These are phyloP conservation scores for Heliconius hortense DNA, from an alignment of 2,888 invertebrate genomes.

Conservation along the genomic window DNA sequence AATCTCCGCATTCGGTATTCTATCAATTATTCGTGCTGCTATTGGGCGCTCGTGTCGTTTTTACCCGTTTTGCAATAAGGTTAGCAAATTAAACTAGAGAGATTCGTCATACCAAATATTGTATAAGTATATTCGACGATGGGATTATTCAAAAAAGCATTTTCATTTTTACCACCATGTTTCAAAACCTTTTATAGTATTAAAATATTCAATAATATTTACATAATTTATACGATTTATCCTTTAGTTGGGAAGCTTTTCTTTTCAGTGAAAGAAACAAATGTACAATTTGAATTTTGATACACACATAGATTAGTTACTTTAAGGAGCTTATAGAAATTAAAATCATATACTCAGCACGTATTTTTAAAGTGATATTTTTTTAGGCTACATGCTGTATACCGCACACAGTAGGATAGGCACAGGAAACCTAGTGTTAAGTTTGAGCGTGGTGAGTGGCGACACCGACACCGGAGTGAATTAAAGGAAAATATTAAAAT, in stretches of 20 bases:
- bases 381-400: no score
- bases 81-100: conserved; percentile 16
- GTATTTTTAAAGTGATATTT: no score
- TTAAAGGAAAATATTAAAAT: no score
- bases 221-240: conserved; percentile 20
- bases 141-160: conserved; percentile 2
- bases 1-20: conserved; percentile 67
- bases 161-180: conserved; percentile 3
- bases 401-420: not conserved
- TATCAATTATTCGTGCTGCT: conserved; percentile 57
- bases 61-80: conserved; percentile 24
- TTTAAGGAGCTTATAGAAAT: not conserved
- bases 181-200: conserved; percentile 8
- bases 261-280: not conserved
- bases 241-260: conserved; percentile 8
- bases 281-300: not conserved
- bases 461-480: no score
- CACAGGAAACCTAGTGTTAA: no score
- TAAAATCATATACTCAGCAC: not conserved
- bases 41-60: conserved; percentile 11
- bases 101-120: conserved; percentile 4
- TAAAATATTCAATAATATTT: conserved; percentile 19
- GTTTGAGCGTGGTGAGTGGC: no score
- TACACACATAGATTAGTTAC: not conserved
- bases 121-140: not conserved